Evolutionary conservation across 2,888 invertebrate genomes (phyloP).

Genomic region (Salpingus planirostris): DNA sequence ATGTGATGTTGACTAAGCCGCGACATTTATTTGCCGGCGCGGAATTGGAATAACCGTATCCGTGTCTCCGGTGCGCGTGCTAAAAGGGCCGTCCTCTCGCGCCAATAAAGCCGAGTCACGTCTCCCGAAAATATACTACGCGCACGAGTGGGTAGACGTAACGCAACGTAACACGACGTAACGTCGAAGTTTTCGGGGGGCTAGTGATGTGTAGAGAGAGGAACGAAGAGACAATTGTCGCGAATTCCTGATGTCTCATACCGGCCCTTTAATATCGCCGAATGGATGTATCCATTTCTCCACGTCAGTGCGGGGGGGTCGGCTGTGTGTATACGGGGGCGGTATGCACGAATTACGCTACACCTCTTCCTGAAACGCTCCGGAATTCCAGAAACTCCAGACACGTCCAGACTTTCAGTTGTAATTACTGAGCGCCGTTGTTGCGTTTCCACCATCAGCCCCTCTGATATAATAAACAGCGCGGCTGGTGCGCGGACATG

Average conservation of each 20-base stretch:
- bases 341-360: conserved; percentile 31
- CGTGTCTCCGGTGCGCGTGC: conserved; percentile 9
- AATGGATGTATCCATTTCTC: conserved; percentile 38
- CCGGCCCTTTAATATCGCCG: conserved; percentile 33
- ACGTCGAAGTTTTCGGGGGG: conserved; percentile 13
- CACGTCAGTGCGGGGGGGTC: too few species aligned
- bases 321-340: conserved; percentile 19
- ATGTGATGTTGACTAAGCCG: conserved; percentile 5
- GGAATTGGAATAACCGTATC: conserved; percentile 12
- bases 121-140: conserved; percentile 23
- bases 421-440: conserved; percentile 35
- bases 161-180: conserved; percentile 14
- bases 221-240: conserved; percentile 31
- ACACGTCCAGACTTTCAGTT: conserved; percentile 38
- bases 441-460: too few species aligned
- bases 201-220: conserved; percentile 3
- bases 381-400: conserved; percentile 37
- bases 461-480: conserved; percentile 32
- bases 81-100: conserved; percentile 22
- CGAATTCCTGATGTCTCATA: conserved; percentile 32
- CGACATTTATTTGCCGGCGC: conserved; percentile 8
- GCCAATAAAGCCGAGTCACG: conserved; percentile 27
- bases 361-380: conserved; percentile 28
- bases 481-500: conserved; percentile 14
- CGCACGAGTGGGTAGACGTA: too few species aligned